Evolutionary conservation across 2,888 invertebrate genomes (phyloP).

Genomic region (Apeira syringaria): DNA sequence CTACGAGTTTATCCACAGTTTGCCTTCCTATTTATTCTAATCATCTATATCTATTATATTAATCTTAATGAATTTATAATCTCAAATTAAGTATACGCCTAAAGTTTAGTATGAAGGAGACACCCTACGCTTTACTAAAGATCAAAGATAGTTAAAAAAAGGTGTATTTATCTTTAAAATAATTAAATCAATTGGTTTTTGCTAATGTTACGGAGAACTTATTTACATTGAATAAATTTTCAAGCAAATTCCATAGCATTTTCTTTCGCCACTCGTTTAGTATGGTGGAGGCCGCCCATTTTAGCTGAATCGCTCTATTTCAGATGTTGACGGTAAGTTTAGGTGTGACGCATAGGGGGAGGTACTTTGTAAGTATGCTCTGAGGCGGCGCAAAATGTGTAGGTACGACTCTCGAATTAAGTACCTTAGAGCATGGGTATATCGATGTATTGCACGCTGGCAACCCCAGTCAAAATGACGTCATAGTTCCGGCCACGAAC

Average conservation of each 20-base stretch:
- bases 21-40: conserved; percentile 26
- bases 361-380: conserved; percentile 54
- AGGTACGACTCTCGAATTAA: conserved; percentile 46
- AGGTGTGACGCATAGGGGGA: conserved; percentile 68
- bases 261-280: conserved; percentile 64
- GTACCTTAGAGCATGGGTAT: conserved; percentile 52
- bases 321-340: conserved; percentile 83
- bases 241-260: conserved; percentile 76
- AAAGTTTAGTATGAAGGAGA: conserved; percentile 74
- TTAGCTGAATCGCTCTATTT: conserved; percentile 75
- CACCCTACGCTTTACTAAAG: conserved; percentile 55
- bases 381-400: conserved; percentile 40
- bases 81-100: conserved; percentile 42
- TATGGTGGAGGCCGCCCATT: conserved; percentile 73
- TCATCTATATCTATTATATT: conserved; percentile 20
- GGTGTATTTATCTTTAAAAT: conserved; percentile 43
- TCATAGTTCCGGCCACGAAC: conserved; percentile 27
- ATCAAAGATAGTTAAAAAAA: conserved; percentile 43
- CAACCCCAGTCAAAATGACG: conserved; percentile 39
- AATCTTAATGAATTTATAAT: conserved; percentile 27
- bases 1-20: conserved; percentile 32
- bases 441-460: conserved; percentile 45
- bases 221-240: conserved; percentile 77
- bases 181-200: conserved; percentile 49
- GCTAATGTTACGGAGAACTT: conserved; percentile 69